Percentiles rank a stretch among this genome's conserved stretches.
Evolutionary conservation across 2,113 vertebrate genomes (phyloP).

Genomic region (Mixornis gularis): DNA sequence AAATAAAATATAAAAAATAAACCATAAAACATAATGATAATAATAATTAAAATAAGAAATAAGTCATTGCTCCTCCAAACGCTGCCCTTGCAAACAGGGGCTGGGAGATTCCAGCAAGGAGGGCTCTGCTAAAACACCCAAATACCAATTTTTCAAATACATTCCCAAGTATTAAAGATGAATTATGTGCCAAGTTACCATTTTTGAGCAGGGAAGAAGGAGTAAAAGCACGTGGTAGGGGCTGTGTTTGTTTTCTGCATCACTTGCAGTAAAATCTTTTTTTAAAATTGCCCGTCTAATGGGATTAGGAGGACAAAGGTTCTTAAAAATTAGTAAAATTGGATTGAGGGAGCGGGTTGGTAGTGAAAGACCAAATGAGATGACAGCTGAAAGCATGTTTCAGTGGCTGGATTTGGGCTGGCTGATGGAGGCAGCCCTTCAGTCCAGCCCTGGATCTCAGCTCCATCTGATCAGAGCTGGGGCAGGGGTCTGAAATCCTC

Average conservation of each 20-base stretch:
- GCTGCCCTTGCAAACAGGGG: neutral
- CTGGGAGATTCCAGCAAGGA: neutral
- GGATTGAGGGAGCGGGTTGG: neutral
- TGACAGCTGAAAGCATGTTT: neutral
- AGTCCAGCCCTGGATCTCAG: neutral
- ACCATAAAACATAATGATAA: too few relatives aligned
- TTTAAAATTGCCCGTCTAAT: neutral
- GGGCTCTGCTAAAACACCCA: neutral
- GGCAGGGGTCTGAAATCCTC: neutral
- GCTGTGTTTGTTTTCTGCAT: neutral
- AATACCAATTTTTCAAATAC: neutral
- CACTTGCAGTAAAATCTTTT: neutral
- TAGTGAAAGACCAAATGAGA: neutral
- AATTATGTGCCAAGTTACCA: neutral
- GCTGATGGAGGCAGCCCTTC: neutral
- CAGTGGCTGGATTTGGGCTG: neutral
- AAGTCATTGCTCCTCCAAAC: neutral
- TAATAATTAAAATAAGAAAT: neutral
- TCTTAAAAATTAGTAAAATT: slow-evolving; percentile 16
- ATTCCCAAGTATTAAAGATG: neutral
- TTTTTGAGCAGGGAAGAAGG: neutral
- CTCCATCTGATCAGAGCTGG: neutral
- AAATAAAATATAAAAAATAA: too few relatives aligned
- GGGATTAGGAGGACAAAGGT: neutral
- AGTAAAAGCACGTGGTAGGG: neutral